Evolutionary conservation across 2,113 vertebrate genomes (phyloP), one percentile per base, ranked within the genome.

Genomic region (Toxotes chatareus): DNA sequence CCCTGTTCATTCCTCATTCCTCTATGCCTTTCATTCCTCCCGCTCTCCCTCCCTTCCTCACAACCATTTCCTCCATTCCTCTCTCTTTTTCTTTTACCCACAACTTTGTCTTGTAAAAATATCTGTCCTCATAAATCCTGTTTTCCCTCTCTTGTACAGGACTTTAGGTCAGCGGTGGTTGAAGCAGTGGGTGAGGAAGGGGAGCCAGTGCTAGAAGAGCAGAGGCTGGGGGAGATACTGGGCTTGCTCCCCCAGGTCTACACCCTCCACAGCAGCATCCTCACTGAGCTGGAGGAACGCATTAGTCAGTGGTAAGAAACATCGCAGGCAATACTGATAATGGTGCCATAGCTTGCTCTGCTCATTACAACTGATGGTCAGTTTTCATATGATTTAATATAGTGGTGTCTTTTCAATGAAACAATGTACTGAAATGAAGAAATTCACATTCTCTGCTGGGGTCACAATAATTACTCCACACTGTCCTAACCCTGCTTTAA

Each of bases 251-350:
- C 96, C 7, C 94, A 96, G 88, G 96, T 97, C 82, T 95, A 93
- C 77, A 85, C 93, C 68, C 94, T 99, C 32, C 98, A 99, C 89
- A 96, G 93, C 88, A 95, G 95, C 82, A 95, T 99, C 83, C 91
- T 98, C 57, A 84, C 86, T 34, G 96, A 97, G 80, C 93, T 99
- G 91, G 96, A 97, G 77, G 93, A 96, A 23, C 96, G 95, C 83
- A 92, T 99, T 63, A 86, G 88, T 57, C 95, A 96, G 79, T 99
- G 98, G 98, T 97, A 94, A 93, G 93, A 53, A 27, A 17, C 46
- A 21, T 0, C 1, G 5, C 16, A 16, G 7, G 11, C 9, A n/a
- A 7, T 17, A 36, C 53, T 8, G 27, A 23, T 51, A 34, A 19
- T 7, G 61, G 47, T n/a, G 32, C 27, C 27, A 4, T 32, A 7